A percentile compares a stretch with the other conserved stretches of the same genome.
phyloP scores from a whole-genome alignment of 2,797 vertebrate genomes.

The Labroides dimidiatus region DNA sequence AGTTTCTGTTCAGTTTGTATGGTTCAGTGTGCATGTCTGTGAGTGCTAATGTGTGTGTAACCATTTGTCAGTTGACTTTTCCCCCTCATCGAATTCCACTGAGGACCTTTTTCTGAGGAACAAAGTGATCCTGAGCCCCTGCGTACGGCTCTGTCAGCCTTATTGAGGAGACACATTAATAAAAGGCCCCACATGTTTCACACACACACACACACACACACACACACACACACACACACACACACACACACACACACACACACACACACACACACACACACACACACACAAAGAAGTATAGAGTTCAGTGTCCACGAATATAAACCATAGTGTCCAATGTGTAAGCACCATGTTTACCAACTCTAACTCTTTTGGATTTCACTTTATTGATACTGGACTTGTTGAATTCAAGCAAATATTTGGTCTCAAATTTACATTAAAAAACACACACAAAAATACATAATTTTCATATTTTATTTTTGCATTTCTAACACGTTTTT shows the following conservation, averaged over 20 bases:
- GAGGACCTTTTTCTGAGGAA: conserved; percentile 65
- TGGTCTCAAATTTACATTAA: too few relatives aligned
- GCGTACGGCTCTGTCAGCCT: conserved; percentile 47
- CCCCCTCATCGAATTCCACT: conserved; percentile 60
- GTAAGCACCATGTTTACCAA: too few relatives aligned
- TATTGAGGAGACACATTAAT: conserved; percentile 56
- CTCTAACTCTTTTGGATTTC: too few relatives aligned
- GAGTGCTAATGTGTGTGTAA: conserved; percentile 3
- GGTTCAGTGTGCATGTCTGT: not conserved
- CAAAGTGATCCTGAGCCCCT: conserved; percentile 65
- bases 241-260: conserved; percentile 3
- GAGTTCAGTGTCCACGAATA: conserved; percentile 23
- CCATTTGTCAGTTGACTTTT: conserved; percentile 10
- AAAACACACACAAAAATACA: too few relatives aligned
- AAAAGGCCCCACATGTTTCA: conserved; percentile 68
- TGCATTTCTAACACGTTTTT: too few relatives aligned
- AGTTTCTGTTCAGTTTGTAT: not conserved
- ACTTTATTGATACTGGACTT: too few relatives aligned
- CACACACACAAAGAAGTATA: conserved; percentile 26
- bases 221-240: conserved; percentile 30
- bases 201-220: conserved; percentile 28
- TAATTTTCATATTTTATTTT: too few relatives aligned
- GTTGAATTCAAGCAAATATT: too few relatives aligned
- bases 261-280: conserved; percentile 34
- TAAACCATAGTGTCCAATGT: not conserved